A percentile compares a stretch with the other conserved stretches of the same genome.
Conservation (phyloP, 2,113 vertebrate genomes). For the Sterrhoptilus dennistouni region DNA sequence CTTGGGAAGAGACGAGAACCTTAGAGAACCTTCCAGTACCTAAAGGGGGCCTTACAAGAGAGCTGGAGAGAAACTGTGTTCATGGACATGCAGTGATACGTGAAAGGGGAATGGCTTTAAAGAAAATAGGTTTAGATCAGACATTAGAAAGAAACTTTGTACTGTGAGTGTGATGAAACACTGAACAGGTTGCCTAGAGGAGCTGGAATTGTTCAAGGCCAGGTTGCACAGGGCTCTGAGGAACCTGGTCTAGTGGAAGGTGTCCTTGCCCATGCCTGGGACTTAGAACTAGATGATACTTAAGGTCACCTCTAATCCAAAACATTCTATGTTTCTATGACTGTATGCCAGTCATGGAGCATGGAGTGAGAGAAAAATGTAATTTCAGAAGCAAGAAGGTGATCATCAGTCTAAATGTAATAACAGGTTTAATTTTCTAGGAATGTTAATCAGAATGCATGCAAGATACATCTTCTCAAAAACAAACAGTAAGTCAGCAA, state of each 20-base stretch:
- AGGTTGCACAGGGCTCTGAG: neutral
- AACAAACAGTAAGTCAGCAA: conserved; percentile 41
- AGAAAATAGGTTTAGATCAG: neutral
- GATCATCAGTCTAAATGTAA: conserved; percentile 15
- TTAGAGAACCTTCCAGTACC: neutral
- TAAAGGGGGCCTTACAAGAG: neutral
- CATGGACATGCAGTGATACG: neutral
- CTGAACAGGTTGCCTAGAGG: neutral
- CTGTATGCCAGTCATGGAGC: neutral
- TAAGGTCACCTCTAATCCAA: neutral
- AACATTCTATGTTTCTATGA: neutral
- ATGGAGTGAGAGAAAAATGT: neutral
- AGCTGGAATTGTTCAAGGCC: neutral
- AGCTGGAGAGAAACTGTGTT: neutral
- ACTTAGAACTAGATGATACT: neutral
- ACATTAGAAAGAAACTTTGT: neutral
- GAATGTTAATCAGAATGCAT: conserved; percentile 36
- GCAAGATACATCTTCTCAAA: conserved; percentile 25
- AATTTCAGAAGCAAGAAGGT: neutral
- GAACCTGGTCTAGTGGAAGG: neutral
- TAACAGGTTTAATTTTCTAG: conserved; percentile 4
- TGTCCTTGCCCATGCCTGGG: neutral
- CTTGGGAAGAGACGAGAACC: neutral
- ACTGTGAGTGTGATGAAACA: neutral
- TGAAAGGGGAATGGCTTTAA: neutral